Evolutionary conservation across 1,140 invertebrate genomes (phyloP).

Genomic region (Habropoda laboriosa): DNA sequence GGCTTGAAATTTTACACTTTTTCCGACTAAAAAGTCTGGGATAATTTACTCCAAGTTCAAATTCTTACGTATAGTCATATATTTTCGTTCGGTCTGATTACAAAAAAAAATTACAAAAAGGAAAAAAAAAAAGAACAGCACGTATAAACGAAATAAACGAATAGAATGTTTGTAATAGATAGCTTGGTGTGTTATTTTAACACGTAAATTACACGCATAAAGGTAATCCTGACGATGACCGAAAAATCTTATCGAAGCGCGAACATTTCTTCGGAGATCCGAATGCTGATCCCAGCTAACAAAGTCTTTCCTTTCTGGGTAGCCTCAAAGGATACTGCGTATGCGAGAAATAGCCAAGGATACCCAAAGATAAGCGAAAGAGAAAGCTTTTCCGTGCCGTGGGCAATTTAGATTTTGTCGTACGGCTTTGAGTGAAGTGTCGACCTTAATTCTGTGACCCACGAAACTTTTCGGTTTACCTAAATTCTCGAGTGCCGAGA

Average conservation of each 20-base stretch:
- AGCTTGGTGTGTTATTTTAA: too few species aligned
- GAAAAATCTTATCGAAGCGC: neutral
- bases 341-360: neutral
- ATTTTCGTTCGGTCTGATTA: too few species aligned
- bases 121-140: too few species aligned
- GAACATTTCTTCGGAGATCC: neutral
- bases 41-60: too few species aligned
- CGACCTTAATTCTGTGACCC: neutral
- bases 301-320: neutral
- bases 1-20: too few species aligned
- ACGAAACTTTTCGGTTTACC: neutral
- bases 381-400: constrained; percentile 14
- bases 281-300: neutral
- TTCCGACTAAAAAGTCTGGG: too few species aligned
- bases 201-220: too few species aligned
- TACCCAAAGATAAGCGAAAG: constrained; percentile 20
- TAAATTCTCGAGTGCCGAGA: neutral
- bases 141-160: too few species aligned
- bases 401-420: constrained; percentile 30
- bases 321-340: neutral
- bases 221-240: too few species aligned
- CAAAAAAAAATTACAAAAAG: too few species aligned
- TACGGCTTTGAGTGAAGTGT: constrained; percentile 1
- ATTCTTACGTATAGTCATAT: too few species aligned
- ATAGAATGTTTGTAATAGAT: too few species aligned